Evolutionary conservation across 30 jellyfish, hydroid and myxozoan genomes (phyloP).

Genomic region (Catostylus mosaicus): DNA sequence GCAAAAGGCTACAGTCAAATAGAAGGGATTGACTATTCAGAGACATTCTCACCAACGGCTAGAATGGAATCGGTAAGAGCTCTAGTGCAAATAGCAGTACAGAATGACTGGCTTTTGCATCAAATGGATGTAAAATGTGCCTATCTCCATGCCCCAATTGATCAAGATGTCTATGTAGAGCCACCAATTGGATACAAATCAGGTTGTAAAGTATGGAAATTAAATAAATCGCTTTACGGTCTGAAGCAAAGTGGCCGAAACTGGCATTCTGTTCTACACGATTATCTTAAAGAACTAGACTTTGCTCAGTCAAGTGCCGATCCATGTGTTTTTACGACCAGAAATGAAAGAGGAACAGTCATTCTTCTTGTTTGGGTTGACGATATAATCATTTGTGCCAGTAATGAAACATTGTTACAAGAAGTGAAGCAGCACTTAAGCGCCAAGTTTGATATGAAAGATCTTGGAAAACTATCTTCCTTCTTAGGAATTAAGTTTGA

Average conservation of each 20-base stretch:
- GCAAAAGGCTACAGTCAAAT: constrained; percentile 65
- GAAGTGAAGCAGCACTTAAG: constrained; percentile 5
- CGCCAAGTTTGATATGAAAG: constrained; percentile 50
- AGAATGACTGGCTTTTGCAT: constrained; percentile 1
- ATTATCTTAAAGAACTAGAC: constrained; percentile 11
- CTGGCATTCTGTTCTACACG: constrained; percentile 40
- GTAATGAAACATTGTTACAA: constrained; percentile 12
- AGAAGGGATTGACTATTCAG: constrained; percentile 52
- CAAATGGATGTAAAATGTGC: constrained; percentile 64
- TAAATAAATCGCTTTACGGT: constrained; percentile 72
- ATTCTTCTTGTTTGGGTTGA: constrained; percentile 46
- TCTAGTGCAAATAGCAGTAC: constrained; percentile 60
- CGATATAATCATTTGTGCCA: constrained; percentile 38
- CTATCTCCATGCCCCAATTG: constrained; percentile 66
- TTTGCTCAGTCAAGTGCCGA: constrained; percentile 60
- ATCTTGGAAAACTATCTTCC: constrained; percentile 63
- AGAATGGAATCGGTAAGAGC: constrained; percentile 66
- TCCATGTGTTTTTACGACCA: constrained; percentile 48
- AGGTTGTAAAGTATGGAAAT: constrained; percentile 45
- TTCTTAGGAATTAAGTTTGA: constrained; percentile 65
- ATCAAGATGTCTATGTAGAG: constrained; percentile 35
- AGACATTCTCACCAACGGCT: constrained; percentile 68
- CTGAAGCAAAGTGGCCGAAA: constrained; percentile 81
- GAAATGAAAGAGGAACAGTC: neutral
- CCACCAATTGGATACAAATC: constrained; percentile 46